A percentile compares a stretch with the other conserved stretches of the same genome.
phyloP scores from a whole-genome alignment of 2,113 vertebrate species.

The Pandion haliaetus region DNA sequence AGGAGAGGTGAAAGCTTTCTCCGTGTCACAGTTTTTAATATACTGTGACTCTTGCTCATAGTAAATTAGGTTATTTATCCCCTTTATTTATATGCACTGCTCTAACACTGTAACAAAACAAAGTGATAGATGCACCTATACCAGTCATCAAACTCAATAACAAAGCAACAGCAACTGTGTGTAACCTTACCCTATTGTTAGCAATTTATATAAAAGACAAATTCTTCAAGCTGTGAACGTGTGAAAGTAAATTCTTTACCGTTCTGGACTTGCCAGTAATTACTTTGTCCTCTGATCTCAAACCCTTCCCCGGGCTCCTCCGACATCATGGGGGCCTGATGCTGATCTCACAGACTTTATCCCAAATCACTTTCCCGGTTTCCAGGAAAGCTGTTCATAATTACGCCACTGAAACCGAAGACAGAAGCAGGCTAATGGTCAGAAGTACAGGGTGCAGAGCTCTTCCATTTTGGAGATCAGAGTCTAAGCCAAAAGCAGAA shows the following conservation, averaged over 20 bases:
- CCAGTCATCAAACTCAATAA: slow-evolving; percentile 7
- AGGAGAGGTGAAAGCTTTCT: slow-evolving; percentile 3
- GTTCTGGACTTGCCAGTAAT: background rate
- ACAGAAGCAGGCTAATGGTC: background rate
- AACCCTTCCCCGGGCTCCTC: background rate
- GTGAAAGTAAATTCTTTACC: background rate
- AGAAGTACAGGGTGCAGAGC: background rate
- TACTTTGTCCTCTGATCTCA: slow-evolving; percentile 13
- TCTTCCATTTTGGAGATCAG: background rate
- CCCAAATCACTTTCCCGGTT: background rate
- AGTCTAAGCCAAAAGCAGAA: slow-evolving; percentile 7
- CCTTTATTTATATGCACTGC: slow-evolving; percentile 32
- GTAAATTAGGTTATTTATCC: slow-evolving; percentile 60
- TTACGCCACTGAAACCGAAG: background rate
- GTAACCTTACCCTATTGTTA: slow-evolving; percentile 7
- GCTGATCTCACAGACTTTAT: background rate
- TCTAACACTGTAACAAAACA: slow-evolving; percentile 18
- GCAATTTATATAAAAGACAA: slow-evolving; percentile 45
- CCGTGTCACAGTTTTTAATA: slow-evolving; percentile 29
- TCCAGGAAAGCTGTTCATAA: background rate
- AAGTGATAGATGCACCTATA: slow-evolving; percentile 34
- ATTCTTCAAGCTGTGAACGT: background rate
- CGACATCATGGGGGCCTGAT: background rate
- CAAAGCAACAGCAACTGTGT: slow-evolving; percentile 8
- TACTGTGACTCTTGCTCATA: background rate